Evolutionary conservation across 53 echinoderm and acorn worm genomes (phyloP).

Genomic region (Hippasteria phrygiana): DNA sequence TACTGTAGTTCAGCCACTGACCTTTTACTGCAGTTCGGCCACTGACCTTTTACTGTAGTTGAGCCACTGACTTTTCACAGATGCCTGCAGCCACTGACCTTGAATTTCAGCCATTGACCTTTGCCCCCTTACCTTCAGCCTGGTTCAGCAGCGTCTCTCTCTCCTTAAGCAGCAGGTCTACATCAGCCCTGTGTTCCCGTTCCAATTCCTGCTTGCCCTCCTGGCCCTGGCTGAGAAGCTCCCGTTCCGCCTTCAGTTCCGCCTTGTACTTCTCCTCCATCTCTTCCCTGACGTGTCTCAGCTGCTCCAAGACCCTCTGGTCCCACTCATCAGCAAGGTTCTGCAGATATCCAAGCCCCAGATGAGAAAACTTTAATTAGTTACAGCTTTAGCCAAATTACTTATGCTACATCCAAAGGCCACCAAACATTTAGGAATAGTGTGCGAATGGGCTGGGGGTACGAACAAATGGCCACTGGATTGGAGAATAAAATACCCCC

Average conservation of each 20-base stretch:
- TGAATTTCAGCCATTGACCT: background rate
- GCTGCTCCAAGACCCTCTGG: conserved; percentile 81
- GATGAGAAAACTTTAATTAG: background rate
- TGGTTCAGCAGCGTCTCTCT: conserved; percentile 85
- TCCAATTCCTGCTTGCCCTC: conserved; percentile 70
- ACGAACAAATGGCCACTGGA: too few relatives aligned
- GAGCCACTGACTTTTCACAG: too few relatives aligned
- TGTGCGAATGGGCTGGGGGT: too few relatives aligned
- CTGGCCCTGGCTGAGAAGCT: conserved; percentile 43
- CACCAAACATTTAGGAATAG: too few relatives aligned
- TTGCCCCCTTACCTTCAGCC: conserved; percentile 82
- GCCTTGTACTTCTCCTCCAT: conserved; percentile 85
- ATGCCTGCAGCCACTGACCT: too few relatives aligned
- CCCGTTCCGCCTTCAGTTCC: conserved; percentile 75
- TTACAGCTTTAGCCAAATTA: too few relatives aligned
- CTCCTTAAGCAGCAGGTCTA: conserved; percentile 82
- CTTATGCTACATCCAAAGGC: too few relatives aligned
- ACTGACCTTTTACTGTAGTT: too few relatives aligned
- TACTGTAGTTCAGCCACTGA: too few relatives aligned
- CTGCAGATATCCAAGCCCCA: conserved; percentile 32
- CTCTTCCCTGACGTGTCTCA: conserved; percentile 78
- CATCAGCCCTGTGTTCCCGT: conserved; percentile 80
- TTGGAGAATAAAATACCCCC: too few relatives aligned
- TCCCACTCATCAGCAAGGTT: conserved; percentile 92
- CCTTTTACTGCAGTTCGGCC: too few relatives aligned